Evolutionary conservation across 2,113 vertebrate genomes (phyloP), one percentile per base, ranked within the genome.

Genomic region (Mohoua ochrocephala): DNA sequence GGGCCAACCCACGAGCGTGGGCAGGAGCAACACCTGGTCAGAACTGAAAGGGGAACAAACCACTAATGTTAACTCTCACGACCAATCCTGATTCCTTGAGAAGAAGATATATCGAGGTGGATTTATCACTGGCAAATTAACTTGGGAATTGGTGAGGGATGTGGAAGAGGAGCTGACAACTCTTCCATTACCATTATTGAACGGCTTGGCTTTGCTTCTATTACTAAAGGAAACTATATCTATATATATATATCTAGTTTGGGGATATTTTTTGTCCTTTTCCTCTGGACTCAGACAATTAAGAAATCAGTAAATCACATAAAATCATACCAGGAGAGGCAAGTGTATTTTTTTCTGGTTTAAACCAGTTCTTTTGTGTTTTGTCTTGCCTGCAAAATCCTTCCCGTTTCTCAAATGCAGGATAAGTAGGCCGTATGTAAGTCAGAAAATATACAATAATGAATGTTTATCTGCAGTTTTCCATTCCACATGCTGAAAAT

Each of bases 301-400:
- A 53, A 79, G 37, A 91, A 89, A 78, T 85, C 23, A 64, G 39
- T 74, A 78, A 64, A 78, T 78, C 53, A 35, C 27, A n/a, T 23
- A 23, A 52, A 68, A 82, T 84, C 15, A 5, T 54, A 73, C 20
- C 50, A 73, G 41, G 37, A 93, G 41, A 80, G n/a, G 24, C 37
- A 93, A 64, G 8, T 80, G 42, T 73, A 44, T 53, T 64, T 30
- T 82, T 83, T 85, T 69, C 61, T 86, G 31, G 31, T 96, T 93
- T 42, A 60, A 95, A 85, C 37, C 7, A 30, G 20, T 73, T 83
- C 7, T 84, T 85, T 39, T 56, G 5, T 42, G 28, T 79, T 93
- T 85, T 85, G 20, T 80, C 75, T 83, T 92, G 70, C 74, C 47
- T 90, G 41, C 18, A 80, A 83, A 96, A 89, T 91, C 80, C 52